Conservation (phyloP, 2,888 invertebrate genomes). For the Acanthacorydalis orientalis region DNA sequence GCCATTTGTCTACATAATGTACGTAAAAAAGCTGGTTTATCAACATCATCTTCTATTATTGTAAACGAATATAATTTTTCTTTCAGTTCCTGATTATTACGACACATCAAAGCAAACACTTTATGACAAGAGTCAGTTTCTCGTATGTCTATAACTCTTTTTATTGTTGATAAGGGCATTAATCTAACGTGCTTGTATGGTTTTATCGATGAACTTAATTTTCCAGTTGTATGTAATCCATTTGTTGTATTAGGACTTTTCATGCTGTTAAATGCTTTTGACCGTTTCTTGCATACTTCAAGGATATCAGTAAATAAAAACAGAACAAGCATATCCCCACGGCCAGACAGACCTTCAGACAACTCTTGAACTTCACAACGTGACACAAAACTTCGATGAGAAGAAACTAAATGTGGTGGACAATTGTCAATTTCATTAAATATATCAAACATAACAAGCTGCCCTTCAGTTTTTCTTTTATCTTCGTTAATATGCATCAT, state of each 20-base stretch:
- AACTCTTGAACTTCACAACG: slow-evolving; percentile 81
- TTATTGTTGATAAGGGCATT: slow-evolving; percentile 75
- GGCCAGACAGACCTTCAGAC: slow-evolving; percentile 65
- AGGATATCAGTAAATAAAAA: slow-evolving; percentile 90
- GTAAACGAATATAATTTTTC: slow-evolving; percentile 80
- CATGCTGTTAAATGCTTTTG: slow-evolving; percentile 52
- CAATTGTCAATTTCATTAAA: slow-evolving; percentile 97
- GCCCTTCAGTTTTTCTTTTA: slow-evolving; percentile 89
- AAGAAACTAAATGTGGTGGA: slow-evolving; percentile 85
- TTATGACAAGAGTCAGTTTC: slow-evolving; percentile 80
- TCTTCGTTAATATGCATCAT: slow-evolving; percentile 97
- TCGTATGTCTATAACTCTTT: slow-evolving; percentile 77
- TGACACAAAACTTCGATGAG: slow-evolving; percentile 76
- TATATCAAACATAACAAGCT: slow-evolving; percentile 91
- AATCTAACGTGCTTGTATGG: slow-evolving; percentile 83
- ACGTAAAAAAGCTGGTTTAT: slow-evolving; percentile 66
- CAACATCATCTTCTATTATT: slow-evolving; percentile 65
- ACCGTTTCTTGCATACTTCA: slow-evolving; percentile 78
- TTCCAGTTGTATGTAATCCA: slow-evolving; percentile 26
- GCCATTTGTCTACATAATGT: slow-evolving; percentile 81
- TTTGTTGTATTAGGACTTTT: slow-evolving; percentile 50
- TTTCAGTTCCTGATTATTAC: slow-evolving; percentile 69
- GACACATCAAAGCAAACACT: slow-evolving; percentile 78
- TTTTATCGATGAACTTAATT: slow-evolving; percentile 47
- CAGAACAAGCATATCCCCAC: slow-evolving; percentile 73